A percentile compares a stretch with the other conserved stretches of the same genome.
phyloP scores from a whole-genome alignment of 2,797 vertebrate species.

The Malacoraja senta region DNA sequence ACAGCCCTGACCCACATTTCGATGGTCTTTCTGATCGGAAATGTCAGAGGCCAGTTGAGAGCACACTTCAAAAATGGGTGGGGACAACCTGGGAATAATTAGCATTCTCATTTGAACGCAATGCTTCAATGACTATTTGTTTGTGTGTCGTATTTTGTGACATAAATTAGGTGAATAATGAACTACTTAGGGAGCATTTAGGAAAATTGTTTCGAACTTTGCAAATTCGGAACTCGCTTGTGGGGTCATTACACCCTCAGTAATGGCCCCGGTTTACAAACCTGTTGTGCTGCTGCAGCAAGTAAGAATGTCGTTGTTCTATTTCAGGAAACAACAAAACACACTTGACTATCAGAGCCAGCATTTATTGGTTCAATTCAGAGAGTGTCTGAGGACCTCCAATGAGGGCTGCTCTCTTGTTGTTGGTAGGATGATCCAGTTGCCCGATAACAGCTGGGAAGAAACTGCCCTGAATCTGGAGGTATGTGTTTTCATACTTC shows the following conservation, averaged over 20 bases:
- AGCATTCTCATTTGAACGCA: background rate
- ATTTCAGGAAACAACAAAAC: too few relatives aligned
- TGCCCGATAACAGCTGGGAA: too few relatives aligned
- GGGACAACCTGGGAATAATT: background rate
- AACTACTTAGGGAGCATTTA: constrained; percentile 35
- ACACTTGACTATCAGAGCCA: background rate
- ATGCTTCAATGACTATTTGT: background rate
- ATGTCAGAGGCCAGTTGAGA: background rate
- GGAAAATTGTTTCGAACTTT: background rate
- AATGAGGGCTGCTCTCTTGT: too few relatives aligned
- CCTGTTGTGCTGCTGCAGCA: too few relatives aligned
- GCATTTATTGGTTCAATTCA: background rate
- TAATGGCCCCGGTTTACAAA: background rate
- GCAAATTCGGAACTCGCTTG: background rate
- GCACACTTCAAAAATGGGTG: background rate
- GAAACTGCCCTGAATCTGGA: too few relatives aligned
- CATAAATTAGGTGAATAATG: constrained; percentile 35
- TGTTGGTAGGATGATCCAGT: too few relatives aligned
- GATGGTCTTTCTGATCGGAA: background rate
- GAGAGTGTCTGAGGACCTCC: too few relatives aligned
- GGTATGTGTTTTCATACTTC: too few relatives aligned
- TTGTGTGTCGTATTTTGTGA: constrained; percentile 9
- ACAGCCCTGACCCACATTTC: background rate
- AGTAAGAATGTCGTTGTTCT: too few relatives aligned
- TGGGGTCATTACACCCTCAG: background rate